These are phyloP conservation scores for Torymus texanus DNA, from an alignment of 2,888 invertebrate species.

Conservation along the genomic window DNA sequence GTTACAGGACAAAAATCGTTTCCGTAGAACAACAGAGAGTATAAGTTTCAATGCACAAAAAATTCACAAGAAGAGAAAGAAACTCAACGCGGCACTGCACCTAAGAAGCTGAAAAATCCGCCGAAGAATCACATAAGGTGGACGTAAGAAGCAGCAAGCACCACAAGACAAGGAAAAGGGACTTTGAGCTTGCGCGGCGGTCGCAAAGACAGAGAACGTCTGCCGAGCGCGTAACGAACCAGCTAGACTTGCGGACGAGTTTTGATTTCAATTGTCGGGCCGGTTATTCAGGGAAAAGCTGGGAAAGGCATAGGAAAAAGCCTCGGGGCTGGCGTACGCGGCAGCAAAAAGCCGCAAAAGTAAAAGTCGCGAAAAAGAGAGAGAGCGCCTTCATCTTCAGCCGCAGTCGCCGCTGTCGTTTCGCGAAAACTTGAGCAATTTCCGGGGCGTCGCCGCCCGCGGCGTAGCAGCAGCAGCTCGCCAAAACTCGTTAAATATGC, in stretches of 20 bases:
- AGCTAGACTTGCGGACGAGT: constrained; percentile 52
- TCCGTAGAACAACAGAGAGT: no score
- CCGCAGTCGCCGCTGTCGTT: constrained; percentile 33
- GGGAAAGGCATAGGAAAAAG: background rate
- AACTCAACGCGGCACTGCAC: constrained; percentile 1
- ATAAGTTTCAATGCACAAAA: no score
- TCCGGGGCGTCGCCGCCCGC: constrained; percentile 60
- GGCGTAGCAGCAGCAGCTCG: constrained; percentile 62
- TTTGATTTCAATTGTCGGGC: constrained; percentile 64
- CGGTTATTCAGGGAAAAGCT: background rate
- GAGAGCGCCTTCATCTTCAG: background rate
- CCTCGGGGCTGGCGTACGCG: constrained; percentile 16
- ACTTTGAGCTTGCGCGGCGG: constrained; percentile 5
- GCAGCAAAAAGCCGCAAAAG: constrained; percentile 37
- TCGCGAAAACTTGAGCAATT: constrained; percentile 70
- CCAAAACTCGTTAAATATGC: constrained; percentile 71
- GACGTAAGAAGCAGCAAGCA: background rate
- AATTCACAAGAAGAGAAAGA: no score
- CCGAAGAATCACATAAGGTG: background rate
- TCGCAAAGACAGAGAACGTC: constrained; percentile 32
- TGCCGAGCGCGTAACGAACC: constrained; percentile 52
- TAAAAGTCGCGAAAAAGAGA: background rate
- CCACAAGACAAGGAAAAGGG: constrained; percentile 13
- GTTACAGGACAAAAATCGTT: no score
- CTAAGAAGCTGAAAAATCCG: constrained; percentile 31